Evolutionary conservation across 2,797 vertebrate genomes (phyloP), one percentile per base, ranked within the genome.

Genomic region (Mormyrus proboscirostris): DNA sequence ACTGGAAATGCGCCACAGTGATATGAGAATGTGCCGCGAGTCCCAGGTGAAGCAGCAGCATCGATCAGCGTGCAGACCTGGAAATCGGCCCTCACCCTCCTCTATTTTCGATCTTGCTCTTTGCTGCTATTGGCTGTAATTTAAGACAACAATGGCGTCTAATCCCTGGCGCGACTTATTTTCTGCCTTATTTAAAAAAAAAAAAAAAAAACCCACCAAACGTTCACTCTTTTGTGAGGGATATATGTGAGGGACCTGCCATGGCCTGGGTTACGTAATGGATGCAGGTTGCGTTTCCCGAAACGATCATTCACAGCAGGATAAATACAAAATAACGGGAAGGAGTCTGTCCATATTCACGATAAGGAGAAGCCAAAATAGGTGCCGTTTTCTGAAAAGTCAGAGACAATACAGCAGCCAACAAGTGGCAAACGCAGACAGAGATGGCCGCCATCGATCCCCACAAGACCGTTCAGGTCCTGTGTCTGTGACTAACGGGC

Each of bases 91-190:
- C 90, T 90, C 89, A 88, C 90, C 89, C 90, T 53, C 62, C 91
- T 94, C 93, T 93, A 92, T 94, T 94, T 94, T 91, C 83, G 90
- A 92, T 92, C 85, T 89, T 25, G 16, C 83, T 25, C 88, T 91
- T 73, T 91, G 92, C 55, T 88, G 89, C 91, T 9, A 33, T 89
- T 1, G 91, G 92, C 91, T 93, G 90, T 93, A 93, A 93, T 91
- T 93, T 90, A 92, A 91, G 87, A 87, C 47, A 22, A 47, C 5
- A 73, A 89, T 90, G 62, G 87, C 87, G 89, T 93, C 91, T 92
- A 38, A 91, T 49, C 41, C 79, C 92, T 91, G 92, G 91, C 92
- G 89, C 88, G 90, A 91, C 93, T 93, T n/a, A n/a, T n/a, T n/a
- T n/a, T 92, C 92, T 90, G 83, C 90, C 91, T 55, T 47, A 65